A percentile compares a stretch with the other conserved stretches of the same genome.
phyloP scores from a whole-genome alignment of 2,797 vertebrate genomes.

The Thaleichthys pacificus region DNA sequence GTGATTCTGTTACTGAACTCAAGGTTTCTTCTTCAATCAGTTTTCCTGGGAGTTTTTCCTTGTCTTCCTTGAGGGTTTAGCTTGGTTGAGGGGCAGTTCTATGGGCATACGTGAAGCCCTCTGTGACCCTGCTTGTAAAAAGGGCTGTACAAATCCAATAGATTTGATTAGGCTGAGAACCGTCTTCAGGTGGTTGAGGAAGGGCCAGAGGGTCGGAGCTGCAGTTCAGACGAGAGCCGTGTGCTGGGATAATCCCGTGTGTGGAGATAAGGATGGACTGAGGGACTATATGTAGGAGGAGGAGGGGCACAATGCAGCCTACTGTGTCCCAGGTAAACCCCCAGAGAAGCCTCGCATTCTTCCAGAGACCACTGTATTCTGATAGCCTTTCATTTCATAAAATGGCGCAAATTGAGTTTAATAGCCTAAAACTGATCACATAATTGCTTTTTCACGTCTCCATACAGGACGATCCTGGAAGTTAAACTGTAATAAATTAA shows the following conservation, averaged over 20 bases:
- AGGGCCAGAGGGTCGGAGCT: background rate
- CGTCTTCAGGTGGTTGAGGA: background rate
- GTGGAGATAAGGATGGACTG: slow-evolving; percentile 36
- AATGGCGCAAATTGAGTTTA: slow-evolving; percentile 57
- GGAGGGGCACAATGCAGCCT: slow-evolving; percentile 28
- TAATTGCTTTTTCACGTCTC: slow-evolving; percentile 64
- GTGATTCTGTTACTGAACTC: no score
- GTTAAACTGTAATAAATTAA: slow-evolving; percentile 66
- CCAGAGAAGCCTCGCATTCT: slow-evolving; percentile 32
- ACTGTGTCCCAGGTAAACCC: slow-evolving; percentile 34
- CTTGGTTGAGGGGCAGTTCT: no score
- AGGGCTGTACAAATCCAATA: no score
- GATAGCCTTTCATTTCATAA: slow-evolving; percentile 61
- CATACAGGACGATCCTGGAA: slow-evolving; percentile 53
- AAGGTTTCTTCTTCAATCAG: no score
- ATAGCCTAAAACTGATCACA: slow-evolving; percentile 67
- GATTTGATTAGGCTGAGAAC: no score
- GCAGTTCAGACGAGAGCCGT: background rate
- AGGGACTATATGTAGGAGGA: slow-evolving; percentile 33
- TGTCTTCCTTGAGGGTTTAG: background rate
- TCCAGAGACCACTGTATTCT: slow-evolving; percentile 54
- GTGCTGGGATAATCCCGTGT: background rate
- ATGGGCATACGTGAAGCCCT: no score
- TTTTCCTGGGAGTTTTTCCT: no score
- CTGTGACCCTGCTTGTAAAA: no score